These are phyloP conservation scores for Oreortyx pictus DNA, from an alignment of 2,797 vertebrate species.

Conservation along the genomic window DNA sequence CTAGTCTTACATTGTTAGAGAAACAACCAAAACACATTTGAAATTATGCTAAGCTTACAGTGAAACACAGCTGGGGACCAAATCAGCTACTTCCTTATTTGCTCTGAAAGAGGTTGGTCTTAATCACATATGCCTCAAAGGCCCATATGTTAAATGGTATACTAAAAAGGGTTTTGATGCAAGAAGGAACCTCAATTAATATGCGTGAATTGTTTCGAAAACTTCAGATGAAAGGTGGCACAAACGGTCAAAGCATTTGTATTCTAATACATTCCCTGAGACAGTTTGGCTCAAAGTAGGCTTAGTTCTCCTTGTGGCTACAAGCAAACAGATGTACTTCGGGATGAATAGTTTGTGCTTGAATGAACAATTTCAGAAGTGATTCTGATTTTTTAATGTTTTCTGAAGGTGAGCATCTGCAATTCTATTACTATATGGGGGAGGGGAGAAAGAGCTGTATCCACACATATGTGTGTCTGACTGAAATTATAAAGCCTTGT, in stretches of 20 bases:
- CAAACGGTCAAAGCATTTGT: neutral
- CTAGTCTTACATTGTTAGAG: neutral
- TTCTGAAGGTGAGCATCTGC: neutral
- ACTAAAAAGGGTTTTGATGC: neutral
- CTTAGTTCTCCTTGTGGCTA: neutral
- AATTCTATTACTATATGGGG: neutral
- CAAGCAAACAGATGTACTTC: neutral
- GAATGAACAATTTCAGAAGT: neutral
- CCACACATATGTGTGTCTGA: neutral
- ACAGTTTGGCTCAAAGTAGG: neutral
- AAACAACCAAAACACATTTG: neutral
- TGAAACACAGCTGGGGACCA: neutral
- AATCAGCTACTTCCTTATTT: neutral
- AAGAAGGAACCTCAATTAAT: neutral
- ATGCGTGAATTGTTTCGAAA: neutral
- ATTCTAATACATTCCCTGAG: neutral
- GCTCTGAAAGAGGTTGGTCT: neutral
- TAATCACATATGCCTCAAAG: neutral
- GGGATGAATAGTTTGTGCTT: neutral
- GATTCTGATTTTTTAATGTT: neutral
- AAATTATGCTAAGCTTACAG: neutral
- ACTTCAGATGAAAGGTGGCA: neutral
- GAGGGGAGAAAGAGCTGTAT: neutral
- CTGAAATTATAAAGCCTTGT: neutral
- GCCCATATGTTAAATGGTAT: neutral